Evolutionary conservation across 2,797 vertebrate genomes (phyloP).

Genomic region (Mus spretus): DNA sequence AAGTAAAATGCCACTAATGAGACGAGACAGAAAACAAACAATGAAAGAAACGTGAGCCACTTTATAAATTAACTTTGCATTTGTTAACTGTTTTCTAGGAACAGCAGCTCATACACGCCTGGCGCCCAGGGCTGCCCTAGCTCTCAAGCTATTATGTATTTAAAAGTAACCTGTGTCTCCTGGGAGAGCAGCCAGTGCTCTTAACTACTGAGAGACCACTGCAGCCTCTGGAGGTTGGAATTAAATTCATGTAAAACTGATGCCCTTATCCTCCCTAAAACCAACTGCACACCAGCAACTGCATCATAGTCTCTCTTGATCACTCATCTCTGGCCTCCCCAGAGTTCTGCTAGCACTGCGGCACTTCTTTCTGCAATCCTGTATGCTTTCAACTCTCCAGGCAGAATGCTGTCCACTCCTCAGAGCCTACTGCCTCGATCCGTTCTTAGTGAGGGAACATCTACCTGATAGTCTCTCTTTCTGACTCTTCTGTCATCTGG

Average conservation of each 20-base stretch:
- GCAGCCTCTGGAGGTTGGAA: background rate
- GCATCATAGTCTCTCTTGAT: background rate
- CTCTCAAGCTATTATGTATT: constrained; percentile 20
- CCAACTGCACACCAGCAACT: background rate
- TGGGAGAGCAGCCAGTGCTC: background rate
- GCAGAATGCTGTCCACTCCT: background rate
- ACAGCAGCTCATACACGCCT: background rate
- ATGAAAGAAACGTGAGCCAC: background rate
- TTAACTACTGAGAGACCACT: background rate
- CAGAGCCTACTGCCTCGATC: background rate
- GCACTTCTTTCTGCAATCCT: background rate
- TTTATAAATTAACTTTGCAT: constrained; percentile 34
- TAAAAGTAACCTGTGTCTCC: background rate
- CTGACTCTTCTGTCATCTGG: background rate
- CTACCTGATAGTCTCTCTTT: background rate
- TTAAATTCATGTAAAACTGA: background rate
- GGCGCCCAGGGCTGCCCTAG: background rate
- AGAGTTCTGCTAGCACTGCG: background rate
- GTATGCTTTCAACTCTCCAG: background rate
- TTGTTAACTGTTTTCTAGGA: constrained; percentile 20
- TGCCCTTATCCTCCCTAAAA: background rate
- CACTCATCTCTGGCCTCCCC: background rate
- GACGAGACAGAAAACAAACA: constrained; percentile 33
- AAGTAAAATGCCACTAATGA: background rate
- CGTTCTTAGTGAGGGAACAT: background rate